Evolutionary conservation across 2,888 invertebrate genomes (phyloP).

Genomic region (Epicampocera succincta): DNA sequence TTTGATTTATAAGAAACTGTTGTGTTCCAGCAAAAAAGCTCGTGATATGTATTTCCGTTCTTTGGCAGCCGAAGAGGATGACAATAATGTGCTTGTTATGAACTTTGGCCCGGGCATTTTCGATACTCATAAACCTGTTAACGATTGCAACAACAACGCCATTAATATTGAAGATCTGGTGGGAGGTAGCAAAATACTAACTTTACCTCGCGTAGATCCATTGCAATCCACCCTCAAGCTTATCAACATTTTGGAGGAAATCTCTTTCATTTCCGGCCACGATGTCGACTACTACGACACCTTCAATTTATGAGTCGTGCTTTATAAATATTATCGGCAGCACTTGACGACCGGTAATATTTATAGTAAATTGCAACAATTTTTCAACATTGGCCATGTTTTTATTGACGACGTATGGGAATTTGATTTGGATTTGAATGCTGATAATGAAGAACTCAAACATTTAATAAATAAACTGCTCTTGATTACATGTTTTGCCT

Average conservation of each 20-base stretch:
- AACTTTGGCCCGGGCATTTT: slow-evolving; percentile 78
- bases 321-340: slow-evolving; percentile 69
- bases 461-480: slow-evolving; percentile 58
- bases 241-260: slow-evolving; percentile 78
- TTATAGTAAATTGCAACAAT: slow-evolving; percentile 54
- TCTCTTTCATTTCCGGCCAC: slow-evolving; percentile 79
- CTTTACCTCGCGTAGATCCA: slow-evolving; percentile 73
- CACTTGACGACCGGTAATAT: slow-evolving; percentile 65
- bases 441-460: slow-evolving; percentile 20
- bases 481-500: slow-evolving; percentile 18
- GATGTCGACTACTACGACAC: slow-evolving; percentile 80
- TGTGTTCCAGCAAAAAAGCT: slow-evolving; percentile 78
- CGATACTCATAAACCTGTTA: slow-evolving; percentile 72
- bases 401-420: slow-evolving; percentile 22
- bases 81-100: slow-evolving; percentile 73
- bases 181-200: slow-evolving; percentile 62
- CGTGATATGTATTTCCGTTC: slow-evolving; percentile 80
- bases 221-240: slow-evolving; percentile 75
- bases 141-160: slow-evolving; percentile 77
- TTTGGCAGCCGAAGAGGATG: slow-evolving; percentile 77
- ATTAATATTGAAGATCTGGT: slow-evolving; percentile 72
- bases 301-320: slow-evolving; percentile 76
- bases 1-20: slow-evolving; percentile 74
- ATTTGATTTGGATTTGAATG: slow-evolving; percentile 34
- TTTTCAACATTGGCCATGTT: slow-evolving; percentile 35